Conservation (phyloP, 1,140 invertebrate species). For the Ridgeia piscesae region DNA sequence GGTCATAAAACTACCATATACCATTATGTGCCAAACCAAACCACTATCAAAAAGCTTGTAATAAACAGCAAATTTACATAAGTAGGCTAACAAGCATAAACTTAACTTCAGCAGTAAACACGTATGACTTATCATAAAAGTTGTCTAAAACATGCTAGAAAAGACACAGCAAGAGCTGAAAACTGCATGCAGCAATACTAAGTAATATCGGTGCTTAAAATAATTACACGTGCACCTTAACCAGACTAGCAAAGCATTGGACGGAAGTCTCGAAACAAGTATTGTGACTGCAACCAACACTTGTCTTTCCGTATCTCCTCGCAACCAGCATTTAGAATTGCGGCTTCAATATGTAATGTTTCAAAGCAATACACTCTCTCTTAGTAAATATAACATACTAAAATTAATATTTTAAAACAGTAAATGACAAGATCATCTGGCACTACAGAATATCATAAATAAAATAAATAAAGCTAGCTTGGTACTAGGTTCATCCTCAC, state of each 20-base stretch:
- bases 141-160: background rate
- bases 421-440: background rate
- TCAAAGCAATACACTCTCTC: background rate
- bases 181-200: background rate
- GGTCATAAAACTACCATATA: background rate
- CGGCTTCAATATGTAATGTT: background rate
- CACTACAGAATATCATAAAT: background rate
- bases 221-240: background rate
- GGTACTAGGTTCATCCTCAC: background rate
- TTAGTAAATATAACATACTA: background rate
- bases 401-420: background rate
- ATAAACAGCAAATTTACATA: background rate
- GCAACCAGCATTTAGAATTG: background rate
- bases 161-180: background rate
- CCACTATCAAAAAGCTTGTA: background rate
- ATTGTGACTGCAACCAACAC: background rate
- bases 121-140: background rate
- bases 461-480: background rate
- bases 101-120: slow-evolving; percentile 1
- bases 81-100: background rate
- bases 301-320: no score
- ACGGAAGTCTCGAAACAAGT: background rate
- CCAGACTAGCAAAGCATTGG: background rate
- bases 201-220: background rate
- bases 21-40: background rate